Conservation (phyloP, 2,888 invertebrate genomes). For the Cylindroiulus punctatus region DNA sequence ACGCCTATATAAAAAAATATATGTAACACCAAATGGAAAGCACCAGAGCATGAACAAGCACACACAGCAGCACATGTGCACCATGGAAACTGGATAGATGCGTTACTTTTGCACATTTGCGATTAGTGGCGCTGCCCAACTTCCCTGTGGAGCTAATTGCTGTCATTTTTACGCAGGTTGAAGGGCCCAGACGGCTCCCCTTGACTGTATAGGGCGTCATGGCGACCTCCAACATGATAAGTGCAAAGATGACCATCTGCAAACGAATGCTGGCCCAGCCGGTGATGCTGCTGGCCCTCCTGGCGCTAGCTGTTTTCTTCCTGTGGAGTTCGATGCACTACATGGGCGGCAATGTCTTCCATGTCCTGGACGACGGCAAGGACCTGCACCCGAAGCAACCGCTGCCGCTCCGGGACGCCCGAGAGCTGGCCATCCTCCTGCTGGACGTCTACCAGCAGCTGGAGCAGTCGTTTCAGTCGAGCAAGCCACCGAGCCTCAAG, state of each 20-base stretch:
- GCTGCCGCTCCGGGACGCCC: neutral
- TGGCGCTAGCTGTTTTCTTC: neutral
- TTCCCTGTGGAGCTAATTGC: neutral
- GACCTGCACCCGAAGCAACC: neutral
- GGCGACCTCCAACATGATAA: neutral
- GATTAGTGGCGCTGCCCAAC: neutral
- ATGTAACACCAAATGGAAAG: no score
- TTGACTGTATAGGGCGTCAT: neutral
- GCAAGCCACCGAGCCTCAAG: neutral
- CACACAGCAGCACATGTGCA: neutral
- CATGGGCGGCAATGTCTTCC: neutral
- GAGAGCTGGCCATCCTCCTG: neutral
- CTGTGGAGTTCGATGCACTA: neutral
- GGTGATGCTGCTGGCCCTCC: neutral
- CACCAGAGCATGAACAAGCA: no score
- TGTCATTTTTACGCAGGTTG: neutral
- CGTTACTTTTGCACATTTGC: neutral
- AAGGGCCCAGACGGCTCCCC: neutral
- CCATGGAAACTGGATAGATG: neutral
- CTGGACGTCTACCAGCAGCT: neutral
- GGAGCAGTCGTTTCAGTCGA: neutral
- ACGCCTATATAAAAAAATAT: no score
- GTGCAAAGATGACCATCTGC: neutral
- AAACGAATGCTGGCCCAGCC: neutral
- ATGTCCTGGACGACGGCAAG: neutral